Evolutionary conservation across 2,113 vertebrate species (phyloP).

Genomic region (Mustela lutreola): DNA sequence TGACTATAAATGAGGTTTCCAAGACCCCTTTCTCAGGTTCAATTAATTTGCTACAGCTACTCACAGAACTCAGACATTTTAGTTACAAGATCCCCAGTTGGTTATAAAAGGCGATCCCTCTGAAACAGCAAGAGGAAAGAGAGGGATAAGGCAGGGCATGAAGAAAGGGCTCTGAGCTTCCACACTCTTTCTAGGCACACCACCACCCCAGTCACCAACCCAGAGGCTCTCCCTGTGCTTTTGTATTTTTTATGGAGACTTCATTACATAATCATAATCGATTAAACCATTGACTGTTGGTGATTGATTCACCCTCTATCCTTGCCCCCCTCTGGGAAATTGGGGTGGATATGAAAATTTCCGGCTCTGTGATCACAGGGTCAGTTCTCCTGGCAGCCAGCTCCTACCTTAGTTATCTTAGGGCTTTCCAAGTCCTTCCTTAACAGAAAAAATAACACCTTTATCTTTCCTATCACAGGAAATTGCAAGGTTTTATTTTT

Average conservation of each 20-base stretch:
- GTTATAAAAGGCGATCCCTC: background rate
- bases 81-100: background rate
- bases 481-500: background rate
- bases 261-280: background rate
- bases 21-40: background rate
- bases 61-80: background rate
- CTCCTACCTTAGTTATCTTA: background rate
- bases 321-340: background rate
- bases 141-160: background rate
- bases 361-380: background rate
- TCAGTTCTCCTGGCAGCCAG: background rate
- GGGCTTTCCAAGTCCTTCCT: background rate
- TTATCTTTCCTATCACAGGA: background rate
- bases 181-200: too few relatives aligned
- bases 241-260: background rate
- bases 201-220: background rate
- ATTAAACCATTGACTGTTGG: background rate
- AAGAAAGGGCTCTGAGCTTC: background rate
- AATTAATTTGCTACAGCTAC: background rate
- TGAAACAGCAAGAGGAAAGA: background rate
- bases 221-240: background rate
- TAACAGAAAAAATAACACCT: background rate
- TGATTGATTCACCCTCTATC: background rate
- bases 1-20: background rate
- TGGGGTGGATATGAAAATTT: background rate